phyloP scores from a whole-genome alignment of 2,113 vertebrate species.

The Gallinago undulata region DNA sequence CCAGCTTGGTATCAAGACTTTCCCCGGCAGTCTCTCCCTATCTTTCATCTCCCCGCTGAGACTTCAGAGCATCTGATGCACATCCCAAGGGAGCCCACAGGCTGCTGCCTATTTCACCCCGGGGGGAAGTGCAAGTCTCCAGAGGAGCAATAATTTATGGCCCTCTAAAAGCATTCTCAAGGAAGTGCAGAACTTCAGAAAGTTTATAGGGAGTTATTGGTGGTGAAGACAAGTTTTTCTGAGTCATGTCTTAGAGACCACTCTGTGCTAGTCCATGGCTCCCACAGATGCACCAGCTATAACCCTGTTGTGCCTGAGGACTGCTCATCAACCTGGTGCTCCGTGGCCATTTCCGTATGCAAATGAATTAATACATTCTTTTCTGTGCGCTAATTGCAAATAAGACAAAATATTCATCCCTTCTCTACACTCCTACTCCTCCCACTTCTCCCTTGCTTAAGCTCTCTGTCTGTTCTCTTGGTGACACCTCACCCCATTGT shows the following conservation, averaged over 20 bases:
- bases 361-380: not conserved
- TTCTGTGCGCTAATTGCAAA: not conserved
- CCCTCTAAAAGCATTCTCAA: not conserved
- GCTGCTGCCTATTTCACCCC: not conserved
- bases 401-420: not conserved
- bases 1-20: not conserved
- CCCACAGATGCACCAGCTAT: not conserved
- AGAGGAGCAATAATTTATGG: not conserved
- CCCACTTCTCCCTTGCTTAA: not conserved
- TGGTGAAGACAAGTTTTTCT: not conserved
- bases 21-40: not conserved
- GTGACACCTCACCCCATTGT: accelerated
- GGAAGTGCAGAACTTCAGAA: not conserved
- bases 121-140: not conserved
- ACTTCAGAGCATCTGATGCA: not conserved
- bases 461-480: not conserved
- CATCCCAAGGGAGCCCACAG: accelerated
- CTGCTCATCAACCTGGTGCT: not conserved
- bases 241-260: not conserved
- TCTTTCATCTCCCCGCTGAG: not conserved
- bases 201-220: not conserved
- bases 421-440: not conserved
- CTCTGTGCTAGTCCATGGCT: not conserved
- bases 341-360: not conserved
- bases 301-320: not conserved